A percentile compares a stretch with the other conserved stretches of the same genome.
phyloP scores from a whole-genome alignment of 2,797 vertebrate species.

The Platyrinchus mystaceus region DNA sequence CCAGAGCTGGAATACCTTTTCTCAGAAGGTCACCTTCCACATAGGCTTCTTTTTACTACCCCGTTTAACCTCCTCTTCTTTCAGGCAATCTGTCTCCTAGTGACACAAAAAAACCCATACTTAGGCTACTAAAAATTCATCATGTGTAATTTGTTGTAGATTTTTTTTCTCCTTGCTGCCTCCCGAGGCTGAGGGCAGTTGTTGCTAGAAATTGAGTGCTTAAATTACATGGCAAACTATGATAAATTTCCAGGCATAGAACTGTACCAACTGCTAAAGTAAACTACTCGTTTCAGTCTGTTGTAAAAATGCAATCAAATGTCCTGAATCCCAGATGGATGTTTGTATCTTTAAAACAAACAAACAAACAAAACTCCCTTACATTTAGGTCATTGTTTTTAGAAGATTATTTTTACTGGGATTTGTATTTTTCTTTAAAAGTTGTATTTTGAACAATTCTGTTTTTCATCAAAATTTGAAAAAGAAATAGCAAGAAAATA shows the following conservation, averaged over 20 bases:
- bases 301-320: conserved; percentile 22
- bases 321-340: neutral
- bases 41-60: neutral
- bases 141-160: neutral
- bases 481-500: neutral
- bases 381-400: neutral
- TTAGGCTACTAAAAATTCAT: conserved; percentile 18
- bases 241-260: conserved; percentile 10
- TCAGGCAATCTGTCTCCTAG: neutral
- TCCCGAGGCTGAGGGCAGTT: neutral
- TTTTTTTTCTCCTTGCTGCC: neutral
- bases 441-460: neutral
- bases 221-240: conserved; percentile 35
- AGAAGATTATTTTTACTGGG: neutral
- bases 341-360: too few species aligned
- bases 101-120: neutral
- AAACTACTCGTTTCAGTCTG: conserved; percentile 9
- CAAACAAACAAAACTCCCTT: rapidly evolving
- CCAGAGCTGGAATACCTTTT: neutral
- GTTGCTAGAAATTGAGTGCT: conserved; percentile 3
- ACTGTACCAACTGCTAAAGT: neutral
- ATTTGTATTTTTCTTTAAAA: neutral
- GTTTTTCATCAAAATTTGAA: neutral
- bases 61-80: neutral
- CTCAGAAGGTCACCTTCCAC: conserved; percentile 25